A percentile compares a stretch with the other conserved stretches of the same genome.
Conservation (phyloP, 2,888 invertebrate species). For the Hybos culiciformis region DNA sequence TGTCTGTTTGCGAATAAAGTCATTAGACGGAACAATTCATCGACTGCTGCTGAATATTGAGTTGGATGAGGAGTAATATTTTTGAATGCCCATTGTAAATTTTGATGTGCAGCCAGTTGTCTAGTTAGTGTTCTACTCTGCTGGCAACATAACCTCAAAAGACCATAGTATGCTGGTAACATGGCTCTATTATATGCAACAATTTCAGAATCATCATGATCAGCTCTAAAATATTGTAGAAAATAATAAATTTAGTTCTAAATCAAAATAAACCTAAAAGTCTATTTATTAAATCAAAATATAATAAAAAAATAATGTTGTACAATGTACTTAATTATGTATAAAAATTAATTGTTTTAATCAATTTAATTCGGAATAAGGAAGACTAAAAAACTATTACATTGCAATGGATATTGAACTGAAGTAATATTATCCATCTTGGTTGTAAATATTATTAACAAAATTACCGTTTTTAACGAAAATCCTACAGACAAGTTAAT, state of each 20-base stretch:
- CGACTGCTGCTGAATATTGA: conserved; percentile 83
- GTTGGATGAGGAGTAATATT: conserved; percentile 94
- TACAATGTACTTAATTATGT: no score
- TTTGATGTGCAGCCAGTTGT: conserved; percentile 81
- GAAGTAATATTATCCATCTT: no score
- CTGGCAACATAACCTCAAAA: conserved; percentile 80
- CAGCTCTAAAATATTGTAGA: conserved; percentile 50
- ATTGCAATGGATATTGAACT: no score
- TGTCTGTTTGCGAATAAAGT: conserved; percentile 76
- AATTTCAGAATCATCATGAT: conserved; percentile 93
- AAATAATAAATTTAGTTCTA: conserved; percentile 3
- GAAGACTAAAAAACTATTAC: no score
- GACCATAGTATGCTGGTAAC: conserved; percentile 84
- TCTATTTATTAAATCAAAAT: no score
- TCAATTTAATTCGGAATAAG: no score
- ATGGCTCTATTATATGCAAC: conserved; percentile 86
- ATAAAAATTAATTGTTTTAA: no score
- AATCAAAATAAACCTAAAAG: no score
- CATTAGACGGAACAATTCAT: conserved; percentile 83
- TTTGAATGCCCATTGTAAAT: conserved; percentile 92
- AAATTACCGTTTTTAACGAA: no score
- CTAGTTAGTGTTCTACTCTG: conserved; percentile 75
- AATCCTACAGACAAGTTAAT: no score
- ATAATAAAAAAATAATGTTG: no score
- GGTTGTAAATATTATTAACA: no score